These are phyloP conservation scores for Tetraodon nigroviridis DNA, from an alignment of 2,113 vertebrate genomes.

Conservation along the genomic window DNA sequence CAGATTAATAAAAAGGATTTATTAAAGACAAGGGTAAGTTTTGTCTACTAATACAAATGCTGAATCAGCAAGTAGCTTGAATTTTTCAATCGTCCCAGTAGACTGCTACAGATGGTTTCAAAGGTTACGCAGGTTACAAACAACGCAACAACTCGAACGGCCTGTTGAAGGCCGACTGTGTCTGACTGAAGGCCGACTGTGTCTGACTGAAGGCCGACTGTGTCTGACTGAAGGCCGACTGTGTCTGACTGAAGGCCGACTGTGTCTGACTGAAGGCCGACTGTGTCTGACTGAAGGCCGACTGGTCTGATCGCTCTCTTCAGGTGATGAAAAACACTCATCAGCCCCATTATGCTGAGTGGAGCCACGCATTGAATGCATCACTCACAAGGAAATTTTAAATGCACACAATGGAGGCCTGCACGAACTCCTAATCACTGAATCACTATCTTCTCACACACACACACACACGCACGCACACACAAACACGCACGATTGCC, in stretches of 20 bases:
- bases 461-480: conserved; percentile 19
- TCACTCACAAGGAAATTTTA: conserved; percentile 21
- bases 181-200: not conserved
- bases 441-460: conserved; percentile 25
- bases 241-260: conserved; percentile 9
- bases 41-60: no score
- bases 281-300: not conserved
- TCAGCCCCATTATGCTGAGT: not conserved
- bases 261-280: conserved; percentile 10
- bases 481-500: conserved; percentile 30
- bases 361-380: conserved; percentile 22
- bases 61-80: no score
- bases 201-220: conserved; percentile 9
- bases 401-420: conserved; percentile 45
- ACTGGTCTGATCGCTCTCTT: not conserved
- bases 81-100: not conserved
- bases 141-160: not conserved
- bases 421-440: conserved; percentile 51
- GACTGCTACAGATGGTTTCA: not conserved
- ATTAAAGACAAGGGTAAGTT: no score
- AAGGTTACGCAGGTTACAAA: not conserved
- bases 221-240: conserved; percentile 8
- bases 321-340: conserved; percentile 14
- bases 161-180: conserved; percentile 27
- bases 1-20: not conserved